Evolutionary conservation across 2,888 invertebrate species (phyloP), one percentile per base, ranked within the genome.

Genomic region (Lochmaea capreae): DNA sequence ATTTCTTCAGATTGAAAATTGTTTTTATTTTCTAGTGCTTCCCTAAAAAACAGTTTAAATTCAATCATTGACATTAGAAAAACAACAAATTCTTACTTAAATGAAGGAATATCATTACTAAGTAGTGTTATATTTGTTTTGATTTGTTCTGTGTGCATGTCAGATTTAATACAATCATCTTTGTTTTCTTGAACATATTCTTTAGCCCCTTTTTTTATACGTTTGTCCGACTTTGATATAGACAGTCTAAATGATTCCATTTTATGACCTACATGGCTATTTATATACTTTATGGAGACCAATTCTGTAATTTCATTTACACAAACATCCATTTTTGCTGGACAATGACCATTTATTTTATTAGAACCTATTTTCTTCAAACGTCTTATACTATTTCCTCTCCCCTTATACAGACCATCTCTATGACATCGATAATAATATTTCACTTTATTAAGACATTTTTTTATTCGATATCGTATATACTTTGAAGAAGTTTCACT

Each of bases 271-370:
- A 67, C 16, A 43, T 67, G 67, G 39, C 3, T 57, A 18, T 57
- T n/a, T 18, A 67, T 18, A 57, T 57, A 67, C 12, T 58, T 54
- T 33, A 57, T n/a, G 22, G 39, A 67, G 8, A 67, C 58, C 18
- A 3, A 12, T 39, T 57, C 58, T n/a, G 57, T 67, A 22, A 8
- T 52, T 66, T 58, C 22, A 67, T 39, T 58, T n/a, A 67, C 9
- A 5, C 14, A 16, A 39, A 58, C 58, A 58, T 54, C 57, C 39
- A 67, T 67, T 58, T 67, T 67, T 14, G 67, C 57, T 16, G 67
- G 67, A 39, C 67, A 67, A 43, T 67, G 67, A 12, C 42, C 67
- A 58, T 67, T 67, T 22, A 67, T 67, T 67, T 67, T 67, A 43
- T 67, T 67, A 6, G 57, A 58, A 10, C 67, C 67, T 11, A 39